Percentiles rank a stretch among this genome's conserved stretches.
phyloP scores from a whole-genome alignment of 2,113 vertebrate species.

The Heterotilapia buettikoferi region DNA sequence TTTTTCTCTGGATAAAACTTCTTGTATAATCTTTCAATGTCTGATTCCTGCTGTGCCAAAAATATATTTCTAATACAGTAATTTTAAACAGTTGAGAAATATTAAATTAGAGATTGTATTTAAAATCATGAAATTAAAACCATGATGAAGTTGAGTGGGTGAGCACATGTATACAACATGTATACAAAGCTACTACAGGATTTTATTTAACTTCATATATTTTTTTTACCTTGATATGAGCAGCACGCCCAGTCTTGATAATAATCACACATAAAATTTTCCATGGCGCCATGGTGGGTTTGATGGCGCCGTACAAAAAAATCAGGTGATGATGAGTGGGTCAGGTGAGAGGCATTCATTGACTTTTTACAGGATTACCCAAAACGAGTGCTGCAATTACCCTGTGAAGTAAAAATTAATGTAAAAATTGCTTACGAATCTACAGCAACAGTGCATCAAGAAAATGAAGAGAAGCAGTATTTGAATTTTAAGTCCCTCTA shows the following conservation, averaged over 20 bases:
- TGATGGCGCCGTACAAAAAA: neutral
- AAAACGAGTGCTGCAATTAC: neutral
- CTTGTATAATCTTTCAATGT: neutral
- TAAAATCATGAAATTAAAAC: neutral
- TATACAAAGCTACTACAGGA: neutral
- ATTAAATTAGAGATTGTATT: neutral
- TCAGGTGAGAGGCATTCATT: neutral
- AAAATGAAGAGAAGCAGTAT: neutral
- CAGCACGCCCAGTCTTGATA: neutral
- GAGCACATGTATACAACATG: neutral
- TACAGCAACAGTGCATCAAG: neutral
- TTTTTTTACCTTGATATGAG: neutral
- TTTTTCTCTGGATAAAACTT: neutral
- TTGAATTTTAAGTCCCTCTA: neutral
- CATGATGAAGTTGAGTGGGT: neutral
- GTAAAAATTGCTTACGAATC: neutral
- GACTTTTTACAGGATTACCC: neutral
- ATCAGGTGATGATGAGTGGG: neutral
- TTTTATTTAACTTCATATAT: neutral
- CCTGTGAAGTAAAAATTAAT: neutral
- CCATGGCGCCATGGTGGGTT: neutral
- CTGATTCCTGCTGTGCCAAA: neutral
- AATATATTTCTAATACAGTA: neutral
- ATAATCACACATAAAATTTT: neutral
- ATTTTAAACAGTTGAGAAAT: neutral